Evolutionary conservation across 2,888 invertebrate species (phyloP).

Genomic region (Parochlus steinenii): DNA sequence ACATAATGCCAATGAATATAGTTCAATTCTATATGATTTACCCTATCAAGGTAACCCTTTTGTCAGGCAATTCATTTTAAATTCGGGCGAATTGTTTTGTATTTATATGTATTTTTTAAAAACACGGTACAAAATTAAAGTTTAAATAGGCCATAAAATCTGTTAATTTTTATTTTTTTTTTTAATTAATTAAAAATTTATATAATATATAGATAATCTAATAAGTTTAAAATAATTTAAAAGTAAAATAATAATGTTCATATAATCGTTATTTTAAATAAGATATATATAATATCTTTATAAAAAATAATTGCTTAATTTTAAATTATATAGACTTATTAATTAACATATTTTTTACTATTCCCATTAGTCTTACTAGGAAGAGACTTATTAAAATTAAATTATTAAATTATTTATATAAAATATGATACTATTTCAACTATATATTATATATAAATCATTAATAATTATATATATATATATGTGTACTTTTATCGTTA

Average conservation of each 20-base stretch:
- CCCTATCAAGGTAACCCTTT: constrained; percentile 48
- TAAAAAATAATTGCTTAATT: constrained; percentile 18
- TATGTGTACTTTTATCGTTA: constrained; percentile 22
- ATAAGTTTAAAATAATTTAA: no score
- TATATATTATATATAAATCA: constrained; percentile 23
- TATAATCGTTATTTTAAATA: no score
- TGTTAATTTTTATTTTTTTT: constrained; percentile 15
- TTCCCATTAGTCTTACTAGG: constrained; percentile 12
- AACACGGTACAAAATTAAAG: constrained; percentile 19
- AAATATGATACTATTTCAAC: constrained; percentile 16
- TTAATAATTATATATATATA: constrained; percentile 30
- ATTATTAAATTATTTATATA: constrained; percentile 13
- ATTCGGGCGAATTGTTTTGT: no score
- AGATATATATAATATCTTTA: constrained; percentile 19
- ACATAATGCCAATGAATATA: constrained; percentile 31
- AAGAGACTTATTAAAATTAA: constrained; percentile 8
- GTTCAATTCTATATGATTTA: constrained; percentile 32
- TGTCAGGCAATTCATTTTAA: constrained; percentile 33
- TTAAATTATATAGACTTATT: constrained; percentile 17
- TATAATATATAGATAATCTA: constrained; percentile 14
- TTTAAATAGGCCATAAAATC: constrained; percentile 20
- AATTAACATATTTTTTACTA: constrained; percentile 14
- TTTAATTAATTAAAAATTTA: constrained; percentile 14
- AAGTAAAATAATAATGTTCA: no score
- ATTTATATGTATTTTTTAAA: constrained; percentile 20